A percentile compares a stretch with the other conserved stretches of the same genome.
Conservation (phyloP, 2,888 invertebrate genomes). For the Malthinus seriepunctatus region DNA sequence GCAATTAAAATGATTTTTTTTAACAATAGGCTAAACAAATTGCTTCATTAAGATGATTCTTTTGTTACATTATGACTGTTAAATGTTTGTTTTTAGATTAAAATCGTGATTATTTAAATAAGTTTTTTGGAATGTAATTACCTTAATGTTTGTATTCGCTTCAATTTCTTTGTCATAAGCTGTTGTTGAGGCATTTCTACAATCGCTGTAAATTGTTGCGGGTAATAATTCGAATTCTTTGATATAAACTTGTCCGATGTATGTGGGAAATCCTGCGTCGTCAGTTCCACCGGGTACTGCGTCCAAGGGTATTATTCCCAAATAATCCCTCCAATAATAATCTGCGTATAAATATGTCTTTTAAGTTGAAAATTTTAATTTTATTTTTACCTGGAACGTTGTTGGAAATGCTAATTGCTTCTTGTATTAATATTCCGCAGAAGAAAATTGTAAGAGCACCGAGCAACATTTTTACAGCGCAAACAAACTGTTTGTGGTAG, state of each 20-base stretch:
- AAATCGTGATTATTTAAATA: constrained; percentile 3
- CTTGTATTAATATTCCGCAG: too few species aligned
- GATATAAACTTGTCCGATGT: constrained; percentile 19
- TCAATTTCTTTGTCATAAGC: neutral
- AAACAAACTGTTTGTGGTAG: too few species aligned
- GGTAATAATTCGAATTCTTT: neutral
- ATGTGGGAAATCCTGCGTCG: constrained; percentile 10
- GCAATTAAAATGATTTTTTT: neutral
- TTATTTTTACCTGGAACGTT: neutral
- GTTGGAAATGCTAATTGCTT: neutral
- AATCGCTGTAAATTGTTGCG: neutral
- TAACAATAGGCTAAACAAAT: too few species aligned
- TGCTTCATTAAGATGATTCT: neutral
- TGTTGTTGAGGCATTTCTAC: neutral
- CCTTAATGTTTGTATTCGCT: constrained; percentile 1
- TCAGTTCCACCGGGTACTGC: constrained; percentile 22
- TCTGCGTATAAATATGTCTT: constrained; percentile 14
- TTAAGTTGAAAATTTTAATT: neutral
- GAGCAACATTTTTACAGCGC: too few species aligned
- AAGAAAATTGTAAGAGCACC: neutral
- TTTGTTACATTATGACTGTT: neutral
- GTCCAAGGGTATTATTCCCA: constrained; percentile 22
- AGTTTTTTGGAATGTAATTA: neutral
- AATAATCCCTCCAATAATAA: constrained; percentile 25
- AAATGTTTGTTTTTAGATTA: neutral